Percentiles rank a stretch among this genome's conserved stretches.
phyloP scores from a whole-genome alignment of 2,888 invertebrate genomes.

The Homarus gammarus region DNA sequence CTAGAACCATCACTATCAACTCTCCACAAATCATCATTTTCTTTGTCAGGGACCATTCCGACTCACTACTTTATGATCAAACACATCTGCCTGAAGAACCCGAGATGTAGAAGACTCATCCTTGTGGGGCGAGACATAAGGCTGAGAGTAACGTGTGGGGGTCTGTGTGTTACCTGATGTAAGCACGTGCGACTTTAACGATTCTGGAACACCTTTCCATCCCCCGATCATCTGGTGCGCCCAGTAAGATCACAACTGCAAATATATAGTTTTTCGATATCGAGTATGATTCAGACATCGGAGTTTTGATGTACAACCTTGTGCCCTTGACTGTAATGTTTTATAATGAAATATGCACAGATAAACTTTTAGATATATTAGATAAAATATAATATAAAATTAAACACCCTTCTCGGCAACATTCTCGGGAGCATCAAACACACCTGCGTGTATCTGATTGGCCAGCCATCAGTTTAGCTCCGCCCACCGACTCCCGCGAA shows the following conservation, averaged over 20 bases:
- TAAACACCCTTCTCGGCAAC: neutral
- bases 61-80: constrained; percentile 27
- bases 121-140: neutral
- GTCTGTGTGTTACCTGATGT: constrained; percentile 55
- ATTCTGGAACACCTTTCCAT: constrained; percentile 68
- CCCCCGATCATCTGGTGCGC: neutral
- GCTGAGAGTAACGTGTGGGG: neutral
- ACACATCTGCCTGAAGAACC: constrained; percentile 28
- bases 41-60: constrained; percentile 1
- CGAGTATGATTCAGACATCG: no score
- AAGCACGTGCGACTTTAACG: constrained; percentile 69
- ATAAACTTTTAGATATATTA: no score
- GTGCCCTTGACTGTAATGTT: no score
- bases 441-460: constrained; percentile 47
- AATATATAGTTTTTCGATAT: no score
- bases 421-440: constrained; percentile 31
- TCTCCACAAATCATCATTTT: constrained; percentile 23
- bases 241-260: constrained; percentile 23
- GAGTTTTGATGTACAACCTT: no score
- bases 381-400: no score
- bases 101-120: neutral
- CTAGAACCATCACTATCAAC: constrained; percentile 29
- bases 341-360: no score
- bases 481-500: constrained; percentile 32
- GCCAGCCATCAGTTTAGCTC: neutral